Conservation (phyloP, 37 sponge, comb jelly and placozoan species). For the Axinella damicornis region DNA sequence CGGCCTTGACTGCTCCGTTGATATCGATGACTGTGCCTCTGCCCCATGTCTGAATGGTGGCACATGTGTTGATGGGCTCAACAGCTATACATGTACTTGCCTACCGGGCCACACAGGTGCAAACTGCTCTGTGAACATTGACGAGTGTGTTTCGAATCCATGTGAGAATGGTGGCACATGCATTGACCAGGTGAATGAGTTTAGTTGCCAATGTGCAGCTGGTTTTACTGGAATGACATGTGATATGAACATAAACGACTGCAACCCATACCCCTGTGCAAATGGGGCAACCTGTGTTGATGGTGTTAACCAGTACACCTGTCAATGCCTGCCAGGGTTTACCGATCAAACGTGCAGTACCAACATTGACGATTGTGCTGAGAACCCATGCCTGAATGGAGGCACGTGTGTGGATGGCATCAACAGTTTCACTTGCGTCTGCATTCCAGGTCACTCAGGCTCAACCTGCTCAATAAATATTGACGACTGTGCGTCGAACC, state of each 20-base stretch:
- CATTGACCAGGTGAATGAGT: slow-evolving; percentile 23
- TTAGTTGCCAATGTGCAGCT: slow-evolving; percentile 32
- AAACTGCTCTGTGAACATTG: slow-evolving; percentile 45
- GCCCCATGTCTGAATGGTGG: slow-evolving; percentile 59
- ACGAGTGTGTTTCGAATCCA: slow-evolving; percentile 49
- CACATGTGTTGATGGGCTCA: slow-evolving; percentile 36
- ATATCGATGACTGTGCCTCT: slow-evolving; percentile 39
- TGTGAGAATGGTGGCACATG: slow-evolving; percentile 73
- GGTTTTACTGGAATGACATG: slow-evolving; percentile 75
- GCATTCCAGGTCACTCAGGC: slow-evolving; percentile 53
- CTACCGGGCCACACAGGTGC: slow-evolving; percentile 48
- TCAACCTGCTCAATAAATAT: slow-evolving; percentile 44
- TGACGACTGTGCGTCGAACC: slow-evolving; percentile 50
- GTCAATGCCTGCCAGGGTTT: slow-evolving; percentile 45
- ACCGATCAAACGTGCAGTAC: slow-evolving; percentile 17
- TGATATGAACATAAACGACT: slow-evolving; percentile 65
- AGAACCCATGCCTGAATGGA: slow-evolving; percentile 59
- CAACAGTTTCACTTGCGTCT: slow-evolving; percentile 9
- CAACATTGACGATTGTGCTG: slow-evolving; percentile 50
- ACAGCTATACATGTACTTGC: slow-evolving; percentile 42
- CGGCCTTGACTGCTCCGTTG: slow-evolving; percentile 43
- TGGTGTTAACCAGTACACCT: slow-evolving; percentile 41
- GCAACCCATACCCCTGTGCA: slow-evolving; percentile 42
- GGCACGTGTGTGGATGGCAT: slow-evolving; percentile 58
- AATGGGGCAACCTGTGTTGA: slow-evolving; percentile 73